phyloP scores from a whole-genome alignment of 2,797 vertebrate species.

The Acipenser ruthenus region DNA sequence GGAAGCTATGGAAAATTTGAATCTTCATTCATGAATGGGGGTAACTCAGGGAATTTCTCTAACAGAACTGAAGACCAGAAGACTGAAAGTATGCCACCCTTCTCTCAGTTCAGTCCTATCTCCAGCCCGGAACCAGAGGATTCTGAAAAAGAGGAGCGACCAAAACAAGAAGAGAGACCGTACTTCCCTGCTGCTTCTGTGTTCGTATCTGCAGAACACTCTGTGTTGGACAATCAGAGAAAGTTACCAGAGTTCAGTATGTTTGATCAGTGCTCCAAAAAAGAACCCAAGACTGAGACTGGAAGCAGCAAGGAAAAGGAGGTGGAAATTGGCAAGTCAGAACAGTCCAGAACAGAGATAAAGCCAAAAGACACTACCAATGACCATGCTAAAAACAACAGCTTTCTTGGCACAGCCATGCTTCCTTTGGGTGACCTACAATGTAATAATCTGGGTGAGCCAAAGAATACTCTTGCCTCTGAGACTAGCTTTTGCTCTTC shows the following conservation, averaged over 20 bases:
- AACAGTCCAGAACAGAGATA: conserved; percentile 37
- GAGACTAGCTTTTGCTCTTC: conserved; percentile 42
- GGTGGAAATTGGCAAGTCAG: conserved; percentile 36
- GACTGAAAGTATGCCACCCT: conserved; percentile 63
- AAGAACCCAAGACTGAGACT: conserved; percentile 56
- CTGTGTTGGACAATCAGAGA: conserved; percentile 55
- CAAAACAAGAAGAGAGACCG: conserved; percentile 58
- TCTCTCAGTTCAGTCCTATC: conserved; percentile 81
- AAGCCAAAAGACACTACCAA: conserved; percentile 36
- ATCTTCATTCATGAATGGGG: conserved; percentile 73
- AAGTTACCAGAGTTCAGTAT: conserved; percentile 55
- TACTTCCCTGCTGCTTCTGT: conserved; percentile 61
- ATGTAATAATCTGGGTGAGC: conserved; percentile 43
- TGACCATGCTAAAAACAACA: conserved; percentile 46
- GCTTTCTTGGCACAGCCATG: conserved; percentile 45
- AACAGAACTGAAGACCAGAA: conserved; percentile 66
- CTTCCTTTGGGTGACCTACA: conserved; percentile 44
- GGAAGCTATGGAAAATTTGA: conserved; percentile 70
- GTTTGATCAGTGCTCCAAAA: conserved; percentile 72
- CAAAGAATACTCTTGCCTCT: conserved; percentile 41
- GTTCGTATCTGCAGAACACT: conserved; percentile 54
- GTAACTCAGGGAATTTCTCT: conserved; percentile 57
- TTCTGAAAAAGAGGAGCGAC: conserved; percentile 48
- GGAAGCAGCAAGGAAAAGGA: conserved; percentile 34
- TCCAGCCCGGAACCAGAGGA: conserved; percentile 85